Base-by-base conservation (phyloP, 2,888 invertebrate genomes). In the Limenitis arthemis region DNA sequence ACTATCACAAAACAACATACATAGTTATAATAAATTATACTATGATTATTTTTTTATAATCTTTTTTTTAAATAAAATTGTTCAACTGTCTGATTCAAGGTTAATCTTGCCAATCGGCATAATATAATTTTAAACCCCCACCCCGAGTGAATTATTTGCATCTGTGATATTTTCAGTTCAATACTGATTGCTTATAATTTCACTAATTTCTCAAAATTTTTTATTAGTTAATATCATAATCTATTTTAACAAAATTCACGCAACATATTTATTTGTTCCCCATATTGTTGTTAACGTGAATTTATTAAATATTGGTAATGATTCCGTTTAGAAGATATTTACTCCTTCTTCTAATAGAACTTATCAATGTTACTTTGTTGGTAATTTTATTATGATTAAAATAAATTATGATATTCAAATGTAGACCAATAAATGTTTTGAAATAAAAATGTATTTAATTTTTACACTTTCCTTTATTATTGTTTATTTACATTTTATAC, bases 111-210 rank as follows among this genome's bases (percentile, higher is more conserved):
- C 44, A 34, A 5, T 33, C n/a, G 44, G 44, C 44, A 49, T 8
- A 48, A 54, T 20, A 9, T 49, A 41, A 49, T 42, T 31, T 43
- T 42, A 32, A 40, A 34, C 20, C 31, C 52, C 37, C 44, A 40
- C 44, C 54, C 30, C 28, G 52, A 56, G 59, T 56, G 56, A 59
- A 53, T 56, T 59, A 59, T 59, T 59, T 59, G 59, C 51, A 57
- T 55, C 84, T 85, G 85, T 85, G 85, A 85, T 86, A 86, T 79
- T 79, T 70, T 74, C 78, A 81, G 81, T 83, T 70, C 68, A 43
- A 64, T 75, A 68, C 80, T 83, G 79, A 76, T 69, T 75, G 77
- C 73, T 72, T 61, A 70, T 74, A 70, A 69, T 67, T 71, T 79
- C 75, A 74, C 76, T 75, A 46, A 37, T 50, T 4, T 36, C 41